A percentile compares a stretch with the other conserved stretches of the same genome.
These are phyloP conservation scores for Ommatoiulus sabulosus DNA, from an alignment of 2,888 invertebrate species.

Conservation along the genomic window DNA sequence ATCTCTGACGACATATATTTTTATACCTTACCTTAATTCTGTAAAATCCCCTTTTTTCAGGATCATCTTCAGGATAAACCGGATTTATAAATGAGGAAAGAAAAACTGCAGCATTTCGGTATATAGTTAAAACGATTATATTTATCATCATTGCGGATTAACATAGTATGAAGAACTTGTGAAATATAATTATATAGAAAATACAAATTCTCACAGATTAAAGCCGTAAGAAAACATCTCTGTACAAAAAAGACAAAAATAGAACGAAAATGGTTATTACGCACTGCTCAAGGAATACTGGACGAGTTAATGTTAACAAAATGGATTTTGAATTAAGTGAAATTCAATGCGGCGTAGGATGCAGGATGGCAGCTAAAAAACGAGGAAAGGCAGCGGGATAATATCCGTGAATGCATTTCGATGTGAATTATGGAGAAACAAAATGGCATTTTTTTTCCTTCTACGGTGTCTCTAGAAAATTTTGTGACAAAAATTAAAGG, in stretches of 20 bases:
- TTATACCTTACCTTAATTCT: too few relatives aligned
- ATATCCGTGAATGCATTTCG: neutral
- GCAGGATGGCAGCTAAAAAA: neutral
- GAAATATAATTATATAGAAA: slow-evolving; percentile 25
- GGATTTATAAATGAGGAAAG: too few relatives aligned
- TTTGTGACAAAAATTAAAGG: slow-evolving; percentile 13
- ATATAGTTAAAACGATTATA: slow-evolving; percentile 30
- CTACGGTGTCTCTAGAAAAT: neutral
- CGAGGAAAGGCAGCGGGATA: neutral
- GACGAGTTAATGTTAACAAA: slow-evolving; percentile 30
- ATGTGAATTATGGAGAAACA: neutral
- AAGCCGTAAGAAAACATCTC: slow-evolving; percentile 36
- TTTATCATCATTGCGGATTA: slow-evolving; percentile 19
- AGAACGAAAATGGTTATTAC: slow-evolving; percentile 27
- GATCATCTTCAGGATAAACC: too few relatives aligned
- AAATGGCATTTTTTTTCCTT: neutral
- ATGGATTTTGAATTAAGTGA: neutral
- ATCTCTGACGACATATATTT: too few relatives aligned
- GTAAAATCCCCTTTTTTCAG: too few relatives aligned
- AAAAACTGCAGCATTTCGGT: too few relatives aligned
- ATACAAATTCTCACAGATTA: slow-evolving; percentile 32
- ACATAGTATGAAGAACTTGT: slow-evolving; percentile 17
- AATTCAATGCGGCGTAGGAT: neutral
- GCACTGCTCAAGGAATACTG: slow-evolving; percentile 22
- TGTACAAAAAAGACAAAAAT: slow-evolving; percentile 31